These are phyloP conservation scores for Pterocles burchelli DNA, from an alignment of 2,113 vertebrate genomes.

Conservation along the genomic window DNA sequence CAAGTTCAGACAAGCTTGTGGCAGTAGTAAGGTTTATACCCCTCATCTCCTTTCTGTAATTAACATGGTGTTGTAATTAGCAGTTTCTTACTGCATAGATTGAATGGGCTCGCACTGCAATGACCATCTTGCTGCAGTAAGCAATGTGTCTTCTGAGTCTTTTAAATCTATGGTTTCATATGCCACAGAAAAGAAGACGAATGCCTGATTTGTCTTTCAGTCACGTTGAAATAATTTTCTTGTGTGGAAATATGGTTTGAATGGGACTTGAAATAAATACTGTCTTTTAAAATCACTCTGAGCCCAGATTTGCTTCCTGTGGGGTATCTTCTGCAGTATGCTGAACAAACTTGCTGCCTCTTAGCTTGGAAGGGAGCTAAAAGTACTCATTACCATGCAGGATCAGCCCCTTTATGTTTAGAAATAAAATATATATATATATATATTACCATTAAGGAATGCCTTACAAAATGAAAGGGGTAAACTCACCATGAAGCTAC, in stretches of 20 bases:
- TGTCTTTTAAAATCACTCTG: not conserved
- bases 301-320: not conserved
- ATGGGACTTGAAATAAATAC: not conserved
- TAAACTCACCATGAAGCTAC: not conserved
- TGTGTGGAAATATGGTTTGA: not conserved
- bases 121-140: not conserved
- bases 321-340: not conserved
- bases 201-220: not conserved
- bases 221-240: not conserved
- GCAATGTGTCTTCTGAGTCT: not conserved
- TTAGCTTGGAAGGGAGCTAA: not conserved
- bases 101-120: not conserved
- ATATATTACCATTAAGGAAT: not conserved
- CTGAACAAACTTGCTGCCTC: not conserved
- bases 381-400: not conserved
- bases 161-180: not conserved
- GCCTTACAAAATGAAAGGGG: conserved; percentile 28
- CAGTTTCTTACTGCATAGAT: not conserved
- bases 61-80: not conserved
- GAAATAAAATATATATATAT: not conserved
- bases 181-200: not conserved
- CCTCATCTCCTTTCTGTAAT: not conserved
- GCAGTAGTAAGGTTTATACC: not conserved
- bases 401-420: conserved; percentile 26
- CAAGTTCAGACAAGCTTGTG: not conserved